Base-by-base conservation (phyloP, 2,888 invertebrate species). In the Meganola albula region DNA sequence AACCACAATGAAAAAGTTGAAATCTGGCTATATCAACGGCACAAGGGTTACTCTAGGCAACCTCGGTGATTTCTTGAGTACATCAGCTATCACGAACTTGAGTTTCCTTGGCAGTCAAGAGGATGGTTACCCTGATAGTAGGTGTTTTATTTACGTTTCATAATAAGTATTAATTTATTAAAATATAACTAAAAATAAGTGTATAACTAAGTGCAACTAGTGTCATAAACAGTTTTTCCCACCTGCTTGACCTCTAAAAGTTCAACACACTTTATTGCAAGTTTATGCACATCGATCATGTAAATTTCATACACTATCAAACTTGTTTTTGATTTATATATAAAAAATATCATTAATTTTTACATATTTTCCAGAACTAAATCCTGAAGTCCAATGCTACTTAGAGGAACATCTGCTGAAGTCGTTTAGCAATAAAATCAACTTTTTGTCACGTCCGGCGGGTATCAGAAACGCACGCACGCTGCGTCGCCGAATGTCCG, bases 21-120 rank as follows among this genome's bases (percentile, higher is more conserved):
- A 98, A 74, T 98, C 97, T 39, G 99, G 99, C 6, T 99, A 99
- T 69, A 97, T 99, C 31, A 98, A 98, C 66, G 99, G 99, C n/a
- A 98, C 99, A 0, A 90, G 98, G 56, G 98, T 99, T 0, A 96
- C 97, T 35, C 84, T 99, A 38, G 98, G 99, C n/a, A 93, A 94
- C 68, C 83, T 99, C 14, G 93, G 93, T 45, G 98, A 99, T 52
- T 99, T 99, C 73, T 84, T 99, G 36, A 98, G 93, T 60, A 99
- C 99, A 0, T 99, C 99, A 2, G 99, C 98, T 44, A 95, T 99
- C 26, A 98, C 98, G 1, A 98, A 98, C 77, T 87, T 99, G 51
- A 98, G 97, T 74, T 99, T 98, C 69, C 85, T 99, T 51, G 96
- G 96, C 11, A 96, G 95, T 63, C 93, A 95, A 47, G 97, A 97